phyloP scores from a whole-genome alignment of 2,113 vertebrate species.

The Gobiocypris rarus region DNA sequence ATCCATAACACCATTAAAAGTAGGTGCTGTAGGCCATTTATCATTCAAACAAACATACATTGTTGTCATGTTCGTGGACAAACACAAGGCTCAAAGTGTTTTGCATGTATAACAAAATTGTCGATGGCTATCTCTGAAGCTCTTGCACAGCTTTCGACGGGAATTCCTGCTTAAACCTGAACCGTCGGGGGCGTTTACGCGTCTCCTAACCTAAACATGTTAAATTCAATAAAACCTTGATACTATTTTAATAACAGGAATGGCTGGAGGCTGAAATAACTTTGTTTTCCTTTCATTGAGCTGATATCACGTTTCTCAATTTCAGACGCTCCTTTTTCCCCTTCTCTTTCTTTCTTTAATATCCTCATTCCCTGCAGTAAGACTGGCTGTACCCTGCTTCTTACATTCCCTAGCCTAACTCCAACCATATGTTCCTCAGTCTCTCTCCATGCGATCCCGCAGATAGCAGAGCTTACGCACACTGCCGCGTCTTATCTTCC shows the following conservation, averaged over 20 bases:
- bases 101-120: slow-evolving; percentile 59
- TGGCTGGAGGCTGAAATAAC: slow-evolving; percentile 73
- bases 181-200: slow-evolving; percentile 59
- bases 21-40: slow-evolving; percentile 1
- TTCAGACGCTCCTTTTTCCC: slow-evolving; percentile 58
- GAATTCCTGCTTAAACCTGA: slow-evolving; percentile 15
- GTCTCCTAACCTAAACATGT: slow-evolving; percentile 72
- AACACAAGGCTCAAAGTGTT: slow-evolving; percentile 41
- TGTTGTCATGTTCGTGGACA: background rate
- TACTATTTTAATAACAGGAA: slow-evolving; percentile 78
- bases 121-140: slow-evolving; percentile 59
- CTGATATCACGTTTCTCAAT: slow-evolving; percentile 76
- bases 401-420: slow-evolving; percentile 67
- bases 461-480: slow-evolving; percentile 50
- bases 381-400: slow-evolving; percentile 66
- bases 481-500: slow-evolving; percentile 62
- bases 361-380: slow-evolving; percentile 72
- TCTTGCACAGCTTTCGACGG: slow-evolving; percentile 49
- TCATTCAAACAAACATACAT: background rate
- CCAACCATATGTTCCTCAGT: slow-evolving; percentile 72
- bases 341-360: slow-evolving; percentile 66
- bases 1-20: slow-evolving; percentile 64
- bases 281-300: slow-evolving; percentile 74
- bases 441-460: slow-evolving; percentile 38
- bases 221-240: slow-evolving; percentile 79